These are phyloP conservation scores for Falcunculus frontatus DNA, from an alignment of 2,113 vertebrate species.

Conservation along the genomic window DNA sequence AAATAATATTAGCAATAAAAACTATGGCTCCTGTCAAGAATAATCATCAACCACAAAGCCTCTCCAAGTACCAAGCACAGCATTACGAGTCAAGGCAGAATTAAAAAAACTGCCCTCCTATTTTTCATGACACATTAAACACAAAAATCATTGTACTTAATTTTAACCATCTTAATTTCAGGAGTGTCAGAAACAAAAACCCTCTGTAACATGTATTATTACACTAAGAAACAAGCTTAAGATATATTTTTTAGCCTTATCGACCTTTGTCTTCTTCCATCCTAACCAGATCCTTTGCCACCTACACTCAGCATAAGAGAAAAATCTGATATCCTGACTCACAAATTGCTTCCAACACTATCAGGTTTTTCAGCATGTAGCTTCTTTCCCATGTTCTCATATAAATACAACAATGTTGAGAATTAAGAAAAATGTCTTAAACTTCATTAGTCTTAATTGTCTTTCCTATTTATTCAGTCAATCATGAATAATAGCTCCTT, in stretches of 20 bases:
- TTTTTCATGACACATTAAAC: background rate
- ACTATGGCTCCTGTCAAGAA: background rate
- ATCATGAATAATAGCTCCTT: background rate
- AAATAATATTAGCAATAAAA: background rate
- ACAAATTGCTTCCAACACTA: background rate
- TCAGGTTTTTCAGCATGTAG: background rate
- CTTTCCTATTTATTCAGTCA: background rate
- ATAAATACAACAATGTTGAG: background rate
- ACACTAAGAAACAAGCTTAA: background rate
- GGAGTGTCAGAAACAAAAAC: background rate
- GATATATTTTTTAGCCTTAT: background rate
- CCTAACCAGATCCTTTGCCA: background rate
- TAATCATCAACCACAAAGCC: background rate
- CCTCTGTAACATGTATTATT: background rate
- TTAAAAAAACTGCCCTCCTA: background rate
- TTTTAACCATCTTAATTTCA: background rate
- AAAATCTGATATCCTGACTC: background rate
- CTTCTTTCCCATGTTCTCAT: background rate
- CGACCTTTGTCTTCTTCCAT: background rate
- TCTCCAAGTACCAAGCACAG: background rate
- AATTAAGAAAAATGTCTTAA: background rate
- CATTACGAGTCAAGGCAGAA: background rate
- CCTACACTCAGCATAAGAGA: rapidly evolving
- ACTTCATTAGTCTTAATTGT: background rate
- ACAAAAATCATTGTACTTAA: background rate